Percentiles rank a stretch among this genome's conserved stretches.
These are phyloP conservation scores for Ptychoptera contaminata DNA, from an alignment of 2,888 invertebrate genomes.

Conservation along the genomic window DNA sequence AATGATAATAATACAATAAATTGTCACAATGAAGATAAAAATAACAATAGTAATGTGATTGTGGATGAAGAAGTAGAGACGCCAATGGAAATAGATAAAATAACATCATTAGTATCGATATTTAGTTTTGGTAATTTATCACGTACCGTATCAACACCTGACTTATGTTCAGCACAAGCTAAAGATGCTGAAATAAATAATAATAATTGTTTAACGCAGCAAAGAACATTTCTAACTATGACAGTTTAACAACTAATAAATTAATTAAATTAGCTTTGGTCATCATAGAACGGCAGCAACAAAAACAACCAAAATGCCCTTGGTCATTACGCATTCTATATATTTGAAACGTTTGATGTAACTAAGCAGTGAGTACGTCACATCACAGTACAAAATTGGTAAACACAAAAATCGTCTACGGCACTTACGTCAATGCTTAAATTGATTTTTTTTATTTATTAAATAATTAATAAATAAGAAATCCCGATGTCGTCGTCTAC, in stretches of 20 bases:
- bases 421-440: no score
- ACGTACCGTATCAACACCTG: slow-evolving; percentile 35
- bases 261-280: not conserved
- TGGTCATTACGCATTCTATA: no score
- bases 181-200: slow-evolving; percentile 31
- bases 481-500: no score
- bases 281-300: not conserved
- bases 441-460: no score
- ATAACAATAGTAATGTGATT: not conserved
- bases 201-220: slow-evolving; percentile 28
- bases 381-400: no score
- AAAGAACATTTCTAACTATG: slow-evolving; percentile 35
- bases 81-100: slow-evolving; percentile 31
- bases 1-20: not conserved
- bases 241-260: slow-evolving; percentile 29
- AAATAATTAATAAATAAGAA: no score
- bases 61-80: not conserved
- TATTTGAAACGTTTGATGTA: no score
- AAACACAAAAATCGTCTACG: no score
- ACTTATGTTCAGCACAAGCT: slow-evolving; percentile 30
- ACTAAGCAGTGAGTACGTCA: no score
- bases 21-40: not conserved
- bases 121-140: slow-evolving; percentile 35
- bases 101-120: slow-evolving; percentile 40
- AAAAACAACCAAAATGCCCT: not conserved